Conservation (phyloP, 2,797 vertebrate genomes). For the Perdix hodgsoniae region DNA sequence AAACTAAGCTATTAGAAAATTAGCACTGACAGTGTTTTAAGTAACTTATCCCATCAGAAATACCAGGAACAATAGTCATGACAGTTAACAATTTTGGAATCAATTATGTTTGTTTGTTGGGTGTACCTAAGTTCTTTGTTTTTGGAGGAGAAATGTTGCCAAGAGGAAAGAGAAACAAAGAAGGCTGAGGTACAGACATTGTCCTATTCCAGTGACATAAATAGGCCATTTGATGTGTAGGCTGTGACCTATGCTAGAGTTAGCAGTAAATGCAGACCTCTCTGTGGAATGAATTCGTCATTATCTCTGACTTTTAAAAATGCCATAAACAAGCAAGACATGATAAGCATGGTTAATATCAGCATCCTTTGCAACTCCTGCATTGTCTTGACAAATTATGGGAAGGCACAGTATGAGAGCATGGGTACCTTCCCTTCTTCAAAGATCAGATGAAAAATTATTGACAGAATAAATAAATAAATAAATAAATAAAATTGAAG, state of each 20-base stretch:
- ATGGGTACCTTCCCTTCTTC: background rate
- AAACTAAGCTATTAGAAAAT: background rate
- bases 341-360: background rate
- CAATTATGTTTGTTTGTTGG: background rate
- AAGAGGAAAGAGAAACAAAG: background rate
- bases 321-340: background rate
- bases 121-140: background rate
- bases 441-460: background rate
- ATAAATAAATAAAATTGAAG: background rate
- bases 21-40: background rate
- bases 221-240: background rate
- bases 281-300: background rate
- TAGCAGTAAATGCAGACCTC: background rate
- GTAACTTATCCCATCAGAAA: background rate
- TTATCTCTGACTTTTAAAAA: conserved; percentile 9
- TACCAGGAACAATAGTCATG: background rate
- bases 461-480: background rate
- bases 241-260: background rate
- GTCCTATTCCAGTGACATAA: background rate
- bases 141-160: background rate
- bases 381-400: background rate
- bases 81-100: background rate
- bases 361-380: background rate
- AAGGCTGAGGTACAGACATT: background rate
- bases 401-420: background rate